phyloP scores from a whole-genome alignment of 1,140 invertebrate species.

The Heliconius hermathena region DNA sequence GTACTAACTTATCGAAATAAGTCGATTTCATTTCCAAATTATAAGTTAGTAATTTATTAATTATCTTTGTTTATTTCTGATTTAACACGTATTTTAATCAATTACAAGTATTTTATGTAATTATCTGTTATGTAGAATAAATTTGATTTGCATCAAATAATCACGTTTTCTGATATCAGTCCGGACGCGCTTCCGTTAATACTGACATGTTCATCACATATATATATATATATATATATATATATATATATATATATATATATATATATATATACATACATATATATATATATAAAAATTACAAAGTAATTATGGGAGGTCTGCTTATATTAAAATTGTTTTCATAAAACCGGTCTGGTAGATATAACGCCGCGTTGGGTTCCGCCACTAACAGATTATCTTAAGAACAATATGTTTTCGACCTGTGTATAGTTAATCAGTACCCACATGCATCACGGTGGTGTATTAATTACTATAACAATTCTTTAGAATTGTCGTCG shows the following conservation, averaged over 20 bases:
- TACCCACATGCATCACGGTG: not conserved
- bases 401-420: no score
- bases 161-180: conserved; percentile 7
- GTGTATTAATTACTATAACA: not conserved
- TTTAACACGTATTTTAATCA: not conserved
- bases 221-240: not conserved
- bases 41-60: no score
- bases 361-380: no score
- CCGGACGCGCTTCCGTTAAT: not conserved
- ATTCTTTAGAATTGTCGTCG: not conserved
- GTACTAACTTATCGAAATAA: not conserved
- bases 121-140: not conserved
- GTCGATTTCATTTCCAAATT: not conserved
- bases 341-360: no score
- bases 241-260: not conserved
- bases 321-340: no score
- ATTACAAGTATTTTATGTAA: not conserved
- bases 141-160: conserved; percentile 21
- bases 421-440: not conserved
- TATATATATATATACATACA: not conserved
- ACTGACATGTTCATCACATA: conserved; percentile 4
- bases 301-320: no score
- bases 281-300: not conserved
- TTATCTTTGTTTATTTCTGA: not conserved
- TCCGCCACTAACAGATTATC: no score